Evolutionary conservation across 2,888 invertebrate genomes (phyloP).

Genomic region (Hypselothyrea guttata): DNA sequence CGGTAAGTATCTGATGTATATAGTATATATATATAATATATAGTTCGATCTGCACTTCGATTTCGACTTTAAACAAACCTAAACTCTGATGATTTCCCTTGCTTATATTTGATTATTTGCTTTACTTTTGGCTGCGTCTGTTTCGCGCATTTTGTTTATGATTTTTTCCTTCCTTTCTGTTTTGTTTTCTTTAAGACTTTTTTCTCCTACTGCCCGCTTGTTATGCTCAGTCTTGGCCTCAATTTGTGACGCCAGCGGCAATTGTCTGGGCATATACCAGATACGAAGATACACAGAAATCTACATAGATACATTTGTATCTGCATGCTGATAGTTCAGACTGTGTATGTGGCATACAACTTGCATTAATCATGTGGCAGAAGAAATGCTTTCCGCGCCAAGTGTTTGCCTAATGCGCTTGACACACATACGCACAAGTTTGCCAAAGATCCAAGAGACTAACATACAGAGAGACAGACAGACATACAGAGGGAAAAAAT

Average conservation of each 20-base stretch:
- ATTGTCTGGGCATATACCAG: constrained; percentile 38
- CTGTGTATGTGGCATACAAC: constrained; percentile 35
- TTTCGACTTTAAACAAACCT: no score
- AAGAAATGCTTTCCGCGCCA: constrained; percentile 51
- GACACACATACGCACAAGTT: constrained; percentile 62
- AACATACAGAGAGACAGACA: constrained; percentile 2
- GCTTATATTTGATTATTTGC: neutral
- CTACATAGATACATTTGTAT: constrained; percentile 1
- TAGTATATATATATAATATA: no score
- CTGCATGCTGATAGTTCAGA: constrained; percentile 17
- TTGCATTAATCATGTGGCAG: constrained; percentile 66
- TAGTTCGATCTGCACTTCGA: no score
- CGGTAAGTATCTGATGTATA: constrained; percentile 86
- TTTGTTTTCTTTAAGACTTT: constrained; percentile 22
- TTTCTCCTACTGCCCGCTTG: constrained; percentile 28
- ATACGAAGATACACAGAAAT: constrained; percentile 9
- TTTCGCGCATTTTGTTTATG: constrained; percentile 56
- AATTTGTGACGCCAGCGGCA: constrained; percentile 55
- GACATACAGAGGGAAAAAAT: no score
- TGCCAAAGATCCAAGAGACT: constrained; percentile 2
- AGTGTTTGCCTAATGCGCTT: constrained; percentile 71
- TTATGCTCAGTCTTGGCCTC: constrained; percentile 69
- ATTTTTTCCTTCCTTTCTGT: constrained; percentile 23
- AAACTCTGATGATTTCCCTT: constrained; percentile 42
- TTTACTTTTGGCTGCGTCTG: constrained; percentile 3